Percentiles rank a stretch among this genome's conserved stretches.
Conservation (phyloP, 2,888 invertebrate species). For the Caenorhabditis virilis region DNA sequence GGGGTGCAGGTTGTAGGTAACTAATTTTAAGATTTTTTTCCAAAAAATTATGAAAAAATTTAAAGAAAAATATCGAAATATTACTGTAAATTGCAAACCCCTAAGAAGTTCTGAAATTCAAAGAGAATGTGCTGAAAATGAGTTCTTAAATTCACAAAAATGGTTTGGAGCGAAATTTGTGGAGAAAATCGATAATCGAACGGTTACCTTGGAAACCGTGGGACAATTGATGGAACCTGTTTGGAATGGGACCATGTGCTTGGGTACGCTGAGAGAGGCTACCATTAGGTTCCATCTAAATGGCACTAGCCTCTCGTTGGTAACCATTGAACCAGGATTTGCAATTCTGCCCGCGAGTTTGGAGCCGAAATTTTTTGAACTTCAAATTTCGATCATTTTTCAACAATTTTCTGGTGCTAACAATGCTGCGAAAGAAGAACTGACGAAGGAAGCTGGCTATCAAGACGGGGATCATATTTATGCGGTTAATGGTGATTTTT, state of each 20-base stretch:
- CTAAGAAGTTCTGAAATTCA: constrained; percentile 2
- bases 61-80: constrained; percentile 8
- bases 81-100: constrained; percentile 16
- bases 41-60: not conserved
- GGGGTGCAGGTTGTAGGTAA: constrained; percentile 16
- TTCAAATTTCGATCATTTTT: constrained; percentile 5
- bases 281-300: constrained; percentile 2
- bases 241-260: constrained; percentile 18
- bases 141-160: constrained; percentile 11
- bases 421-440: too few species aligned
- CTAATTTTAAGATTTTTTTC: not conserved
- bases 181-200: not conserved
- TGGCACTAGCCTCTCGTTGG: not conserved
- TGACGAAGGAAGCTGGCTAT: constrained; percentile 6
- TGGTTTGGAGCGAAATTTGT: constrained; percentile 15
- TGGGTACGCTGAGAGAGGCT: constrained; percentile 5
- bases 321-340: constrained; percentile 2
- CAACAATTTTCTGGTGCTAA: too few species aligned
- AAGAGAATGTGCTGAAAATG: constrained; percentile 13
- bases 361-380: constrained; percentile 20
- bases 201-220: not conserved
- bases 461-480: constrained; percentile 6
- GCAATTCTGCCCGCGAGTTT: constrained; percentile 12
- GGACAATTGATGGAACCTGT: constrained; percentile 11
- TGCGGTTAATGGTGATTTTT: constrained; percentile 2